A percentile compares a stretch with the other conserved stretches of the same genome.
These are phyloP conservation scores for Dipodomys merriami DNA, from an alignment of 2,113 vertebrate genomes.

Conservation along the genomic window DNA sequence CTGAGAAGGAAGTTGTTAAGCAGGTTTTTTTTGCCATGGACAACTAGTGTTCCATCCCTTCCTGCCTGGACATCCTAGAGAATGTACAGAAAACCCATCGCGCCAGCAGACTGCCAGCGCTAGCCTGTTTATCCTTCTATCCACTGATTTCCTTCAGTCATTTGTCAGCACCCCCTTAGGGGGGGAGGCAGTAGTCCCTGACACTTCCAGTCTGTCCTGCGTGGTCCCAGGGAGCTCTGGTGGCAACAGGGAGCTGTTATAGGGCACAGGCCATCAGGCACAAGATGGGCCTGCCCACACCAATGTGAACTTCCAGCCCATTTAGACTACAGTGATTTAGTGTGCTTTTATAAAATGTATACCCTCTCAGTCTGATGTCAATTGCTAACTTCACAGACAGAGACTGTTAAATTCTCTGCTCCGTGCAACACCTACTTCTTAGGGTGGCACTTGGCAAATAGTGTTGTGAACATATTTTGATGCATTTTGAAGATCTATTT, in stretches of 20 bases:
- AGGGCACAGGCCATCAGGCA: not conserved
- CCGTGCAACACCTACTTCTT: not conserved
- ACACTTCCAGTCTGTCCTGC: not conserved
- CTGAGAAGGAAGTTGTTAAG: not conserved
- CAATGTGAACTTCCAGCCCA: not conserved
- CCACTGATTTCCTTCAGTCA: not conserved
- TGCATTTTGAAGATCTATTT: not conserved
- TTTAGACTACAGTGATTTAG: not conserved
- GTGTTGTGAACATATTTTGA: slow-evolving; percentile 8
- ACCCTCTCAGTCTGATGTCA: not conserved
- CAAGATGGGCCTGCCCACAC: not conserved
- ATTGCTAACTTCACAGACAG: not conserved
- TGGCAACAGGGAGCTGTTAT: not conserved
- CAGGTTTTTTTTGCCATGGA: not conserved
- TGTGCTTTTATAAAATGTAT: not conserved
- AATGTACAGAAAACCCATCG: not conserved
- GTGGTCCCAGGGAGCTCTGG: not conserved
- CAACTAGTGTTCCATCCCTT: accelerated
- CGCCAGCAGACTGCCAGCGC: accelerated
- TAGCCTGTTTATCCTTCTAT: not conserved
- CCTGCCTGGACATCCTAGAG: no score
- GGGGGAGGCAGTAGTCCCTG: not conserved
- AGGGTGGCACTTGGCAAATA: not conserved
- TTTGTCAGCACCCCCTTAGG: not conserved
- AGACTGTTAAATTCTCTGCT: not conserved